Conservation (phyloP, 2,888 invertebrate species). For the Cheilosia scutellata region DNA sequence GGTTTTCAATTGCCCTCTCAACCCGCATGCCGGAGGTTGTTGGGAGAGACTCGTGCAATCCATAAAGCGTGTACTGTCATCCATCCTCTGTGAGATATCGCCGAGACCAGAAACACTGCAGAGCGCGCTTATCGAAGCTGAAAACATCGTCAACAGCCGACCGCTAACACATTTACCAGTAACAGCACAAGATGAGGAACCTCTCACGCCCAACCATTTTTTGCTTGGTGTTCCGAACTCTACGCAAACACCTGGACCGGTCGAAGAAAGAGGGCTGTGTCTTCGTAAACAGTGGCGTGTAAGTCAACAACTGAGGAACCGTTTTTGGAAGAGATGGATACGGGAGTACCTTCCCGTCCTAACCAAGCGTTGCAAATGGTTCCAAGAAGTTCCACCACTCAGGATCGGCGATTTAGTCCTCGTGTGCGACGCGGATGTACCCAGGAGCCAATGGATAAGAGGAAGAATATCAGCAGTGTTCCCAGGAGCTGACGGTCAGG, state of each 20-base stretch:
- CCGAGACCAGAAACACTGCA: conserved; percentile 23
- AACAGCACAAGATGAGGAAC: conserved; percentile 39
- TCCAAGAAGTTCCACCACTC: background rate
- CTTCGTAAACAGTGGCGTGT: conserved; percentile 32
- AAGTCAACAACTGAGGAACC: conserved; percentile 20
- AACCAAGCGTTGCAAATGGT: conserved; percentile 15
- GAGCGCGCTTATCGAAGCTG: conserved; percentile 3
- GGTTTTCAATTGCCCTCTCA: conserved; percentile 38
- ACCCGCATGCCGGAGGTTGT: conserved; percentile 40
- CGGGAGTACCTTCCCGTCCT: conserved; percentile 11
- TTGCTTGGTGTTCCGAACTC: conserved; percentile 28
- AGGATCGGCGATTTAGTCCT: background rate
- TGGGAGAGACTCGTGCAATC: conserved; percentile 34
- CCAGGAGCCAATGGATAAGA: conserved; percentile 50
- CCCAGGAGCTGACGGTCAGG: background rate
- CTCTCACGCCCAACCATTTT: conserved; percentile 51
- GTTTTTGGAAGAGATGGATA: conserved; percentile 46
- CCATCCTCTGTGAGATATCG: background rate
- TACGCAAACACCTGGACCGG: conserved; percentile 13
- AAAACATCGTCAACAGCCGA: conserved; percentile 28
- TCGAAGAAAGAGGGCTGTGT: conserved; percentile 18
- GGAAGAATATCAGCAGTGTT: conserved; percentile 32
- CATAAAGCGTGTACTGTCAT: conserved; percentile 19
- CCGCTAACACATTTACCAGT: conserved; percentile 18
- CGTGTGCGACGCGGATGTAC: too few relatives aligned